These are phyloP conservation scores for Crossocerus cetratus DNA, from an alignment of 2,888 invertebrate species.

Conservation along the genomic window DNA sequence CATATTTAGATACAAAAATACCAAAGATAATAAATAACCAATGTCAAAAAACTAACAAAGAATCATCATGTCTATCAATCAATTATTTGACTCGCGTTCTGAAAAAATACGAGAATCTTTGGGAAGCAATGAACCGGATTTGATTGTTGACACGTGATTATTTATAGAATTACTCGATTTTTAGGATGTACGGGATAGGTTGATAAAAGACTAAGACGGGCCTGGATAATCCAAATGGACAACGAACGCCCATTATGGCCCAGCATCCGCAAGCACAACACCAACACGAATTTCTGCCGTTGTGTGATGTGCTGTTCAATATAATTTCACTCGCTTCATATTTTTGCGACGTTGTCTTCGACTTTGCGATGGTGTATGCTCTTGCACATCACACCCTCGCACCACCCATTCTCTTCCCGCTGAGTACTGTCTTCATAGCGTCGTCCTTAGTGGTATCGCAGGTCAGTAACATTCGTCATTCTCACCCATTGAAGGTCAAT, in stretches of 20 bases:
- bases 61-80: too few species aligned
- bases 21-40: too few species aligned
- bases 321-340: conserved; percentile 93
- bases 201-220: conserved; percentile 51
- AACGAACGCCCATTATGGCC: conserved; percentile 75
- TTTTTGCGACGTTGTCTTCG: conserved; percentile 94
- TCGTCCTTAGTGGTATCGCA: conserved; percentile 87
- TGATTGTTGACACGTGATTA: conserved; percentile 3
- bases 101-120: too few species aligned
- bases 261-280: conserved; percentile 70
- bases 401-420: conserved; percentile 68
- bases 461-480: conserved; percentile 71
- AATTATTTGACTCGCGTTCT: too few species aligned
- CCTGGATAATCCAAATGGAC: conserved; percentile 74
- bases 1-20: too few species aligned
- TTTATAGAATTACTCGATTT: conserved; percentile 2
- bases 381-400: conserved; percentile 80
- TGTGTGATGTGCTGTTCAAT: conserved; percentile 94
- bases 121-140: too few species aligned
- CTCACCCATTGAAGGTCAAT: not conserved
- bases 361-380: conserved; percentile 91
- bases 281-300: conserved; percentile 87
- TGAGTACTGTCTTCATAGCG: conserved; percentile 83
- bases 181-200: conserved; percentile 40
- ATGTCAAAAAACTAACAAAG: too few species aligned